A percentile compares a stretch with the other conserved stretches of the same genome.
These are phyloP conservation scores for Deroplatys truncata DNA, from an alignment of 2,888 invertebrate species.

Conservation along the genomic window DNA sequence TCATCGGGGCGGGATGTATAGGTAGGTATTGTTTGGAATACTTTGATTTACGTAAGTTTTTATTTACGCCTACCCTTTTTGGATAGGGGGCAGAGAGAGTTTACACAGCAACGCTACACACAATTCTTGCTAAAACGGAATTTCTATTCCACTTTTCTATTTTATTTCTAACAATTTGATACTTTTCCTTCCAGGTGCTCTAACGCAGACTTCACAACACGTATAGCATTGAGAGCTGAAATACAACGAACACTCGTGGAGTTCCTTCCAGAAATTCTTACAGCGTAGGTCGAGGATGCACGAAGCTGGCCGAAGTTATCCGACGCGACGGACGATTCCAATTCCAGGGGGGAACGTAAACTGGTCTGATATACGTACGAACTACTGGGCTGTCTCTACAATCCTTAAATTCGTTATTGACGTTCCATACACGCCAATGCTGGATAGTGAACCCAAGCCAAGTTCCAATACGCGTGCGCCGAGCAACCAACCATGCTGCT, in stretches of 20 bases:
- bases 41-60: no score
- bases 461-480: neutral
- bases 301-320: neutral
- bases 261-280: neutral
- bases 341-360: neutral
- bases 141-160: no score
- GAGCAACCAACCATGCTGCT: neutral
- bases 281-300: neutral
- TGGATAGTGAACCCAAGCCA: neutral
- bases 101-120: no score
- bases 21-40: no score
- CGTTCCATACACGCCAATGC: neutral
- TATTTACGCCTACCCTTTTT: no score
- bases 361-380: neutral
- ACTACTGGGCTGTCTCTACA: neutral
- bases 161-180: no score
- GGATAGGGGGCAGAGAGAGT: no score
- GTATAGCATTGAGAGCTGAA: no score
- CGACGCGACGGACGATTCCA: neutral
- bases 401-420: neutral
- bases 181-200: no score
- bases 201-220: no score
- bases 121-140: no score
- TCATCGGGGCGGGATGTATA: no score
- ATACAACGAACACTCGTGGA: neutral